Evolutionary conservation across 2,797 vertebrate species (phyloP).

Genomic region (Muscicapa striata): DNA sequence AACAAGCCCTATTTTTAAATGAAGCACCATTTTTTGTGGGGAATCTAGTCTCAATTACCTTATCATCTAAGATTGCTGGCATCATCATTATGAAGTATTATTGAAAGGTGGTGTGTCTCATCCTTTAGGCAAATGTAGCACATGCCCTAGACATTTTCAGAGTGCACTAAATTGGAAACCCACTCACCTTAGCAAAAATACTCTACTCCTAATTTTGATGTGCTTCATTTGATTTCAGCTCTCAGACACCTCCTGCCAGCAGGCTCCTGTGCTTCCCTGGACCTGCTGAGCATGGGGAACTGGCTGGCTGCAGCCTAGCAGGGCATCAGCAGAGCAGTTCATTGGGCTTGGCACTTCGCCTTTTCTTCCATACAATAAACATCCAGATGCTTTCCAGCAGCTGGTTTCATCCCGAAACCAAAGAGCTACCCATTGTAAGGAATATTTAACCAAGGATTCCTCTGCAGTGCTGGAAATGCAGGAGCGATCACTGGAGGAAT

Average conservation of each 20-base stretch:
- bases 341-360: fast-evolving
- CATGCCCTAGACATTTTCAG: background rate
- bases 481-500: background rate
- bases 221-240: background rate
- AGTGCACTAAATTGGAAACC: background rate
- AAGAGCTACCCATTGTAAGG: background rate
- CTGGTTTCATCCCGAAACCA: background rate
- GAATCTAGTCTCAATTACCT: background rate
- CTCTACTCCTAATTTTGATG: background rate
- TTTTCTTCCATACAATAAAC: background rate
- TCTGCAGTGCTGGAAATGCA: background rate
- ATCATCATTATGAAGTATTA: background rate
- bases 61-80: background rate
- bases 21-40: background rate
- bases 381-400: background rate
- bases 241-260: background rate
- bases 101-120: background rate
- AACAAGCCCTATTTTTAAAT: background rate
- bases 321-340: fast-evolving
- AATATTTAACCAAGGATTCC: background rate
- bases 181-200: background rate
- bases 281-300: fast-evolving
- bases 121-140: background rate
- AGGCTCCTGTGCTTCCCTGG: fast-evolving
- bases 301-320: fast-evolving